Base-by-base conservation (phyloP, 1,140 invertebrate species). In the Nautilus pompilius region DNA sequence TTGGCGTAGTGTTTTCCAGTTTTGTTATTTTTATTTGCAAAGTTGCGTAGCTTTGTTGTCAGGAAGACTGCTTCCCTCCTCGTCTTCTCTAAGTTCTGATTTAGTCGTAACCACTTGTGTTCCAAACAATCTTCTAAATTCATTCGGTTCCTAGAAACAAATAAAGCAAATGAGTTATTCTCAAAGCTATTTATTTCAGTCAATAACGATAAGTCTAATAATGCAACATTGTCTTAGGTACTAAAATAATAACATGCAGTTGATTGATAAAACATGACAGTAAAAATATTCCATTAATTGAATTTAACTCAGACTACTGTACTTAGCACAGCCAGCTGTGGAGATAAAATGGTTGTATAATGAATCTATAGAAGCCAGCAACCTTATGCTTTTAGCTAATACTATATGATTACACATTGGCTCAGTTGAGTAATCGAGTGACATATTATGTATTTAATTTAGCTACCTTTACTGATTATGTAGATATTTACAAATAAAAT, bases 111-210 rank as follows among this genome's bases (percentile, higher is more conserved):
- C 95, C 96, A 99, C 79, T 94, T 90, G 81, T 98, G 93, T 76
- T 98, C 94, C 72, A 93, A 88, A 73, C 93, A 96, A 82, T 98
- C 95, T 73, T 98, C 95, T 0, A 92, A 89, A 48, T 90, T 88
- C 57, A 96, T 93, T 77, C 96, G 86, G 87, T 98, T 96, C 68
- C 93, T 96, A n/a, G 71, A 54, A 86, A 84, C 61, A 71, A 65
- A 76, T 74, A 72, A 65, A 70, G 60, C 24, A 65, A 67, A 51
- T 36, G 54, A 59, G 36, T 57, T 60, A 46, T 45, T 58, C 33
- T 62, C 58, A 60, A 49, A 56, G 17, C 46, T 24, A 41, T 32
- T 32, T 26, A n/a, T 28, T 3, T 57, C 28, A 57, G 8, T 59
- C 46, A 57, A 57, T 55, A 22, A 36, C 26, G 15, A 54, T 28